Conservation (phyloP, 1,140 invertebrate genomes). For the Magallana ariakensis region DNA sequence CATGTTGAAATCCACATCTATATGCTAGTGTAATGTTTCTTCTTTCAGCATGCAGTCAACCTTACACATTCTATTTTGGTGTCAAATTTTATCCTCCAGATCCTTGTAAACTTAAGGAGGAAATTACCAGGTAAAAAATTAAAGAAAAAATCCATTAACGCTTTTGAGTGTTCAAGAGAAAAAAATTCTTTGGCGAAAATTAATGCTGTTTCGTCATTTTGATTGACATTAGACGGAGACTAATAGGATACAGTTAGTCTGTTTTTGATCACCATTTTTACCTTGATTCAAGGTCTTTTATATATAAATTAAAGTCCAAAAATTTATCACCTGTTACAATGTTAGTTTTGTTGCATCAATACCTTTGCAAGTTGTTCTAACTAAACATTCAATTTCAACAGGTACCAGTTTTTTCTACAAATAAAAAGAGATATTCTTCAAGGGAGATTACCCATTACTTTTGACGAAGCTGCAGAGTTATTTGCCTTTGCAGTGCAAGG, state of each 20-base stretch:
- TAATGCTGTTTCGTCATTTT: too few relatives aligned
- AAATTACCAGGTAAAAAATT: slow-evolving; percentile 74
- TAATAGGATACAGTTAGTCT: too few relatives aligned
- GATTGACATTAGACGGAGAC: too few relatives aligned
- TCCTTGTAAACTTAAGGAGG: slow-evolving; percentile 75
- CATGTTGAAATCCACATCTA: too few relatives aligned
- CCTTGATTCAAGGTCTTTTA: too few relatives aligned
- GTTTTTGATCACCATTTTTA: too few relatives aligned
- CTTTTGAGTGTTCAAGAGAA: too few relatives aligned
- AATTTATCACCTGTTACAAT: too few relatives aligned
- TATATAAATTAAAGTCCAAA: too few relatives aligned
- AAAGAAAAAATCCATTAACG: neutral
- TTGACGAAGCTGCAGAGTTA: slow-evolving; percentile 75
- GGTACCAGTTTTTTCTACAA: slow-evolving; percentile 78
- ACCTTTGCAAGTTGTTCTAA: too few relatives aligned
- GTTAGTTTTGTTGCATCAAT: too few relatives aligned
- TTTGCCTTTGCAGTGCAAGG: slow-evolving; percentile 77
- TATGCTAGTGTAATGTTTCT: neutral
- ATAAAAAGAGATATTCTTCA: slow-evolving; percentile 76
- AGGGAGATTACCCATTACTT: slow-evolving; percentile 74
- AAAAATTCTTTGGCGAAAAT: too few relatives aligned
- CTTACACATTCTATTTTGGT: slow-evolving; percentile 74
- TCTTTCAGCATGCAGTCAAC: slow-evolving; percentile 66
- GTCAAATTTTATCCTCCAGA: slow-evolving; percentile 77
- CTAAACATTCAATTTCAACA: slow-evolving; percentile 58